phyloP scores from a whole-genome alignment of 2,797 vertebrate species.

The Cyclura pinguis region DNA sequence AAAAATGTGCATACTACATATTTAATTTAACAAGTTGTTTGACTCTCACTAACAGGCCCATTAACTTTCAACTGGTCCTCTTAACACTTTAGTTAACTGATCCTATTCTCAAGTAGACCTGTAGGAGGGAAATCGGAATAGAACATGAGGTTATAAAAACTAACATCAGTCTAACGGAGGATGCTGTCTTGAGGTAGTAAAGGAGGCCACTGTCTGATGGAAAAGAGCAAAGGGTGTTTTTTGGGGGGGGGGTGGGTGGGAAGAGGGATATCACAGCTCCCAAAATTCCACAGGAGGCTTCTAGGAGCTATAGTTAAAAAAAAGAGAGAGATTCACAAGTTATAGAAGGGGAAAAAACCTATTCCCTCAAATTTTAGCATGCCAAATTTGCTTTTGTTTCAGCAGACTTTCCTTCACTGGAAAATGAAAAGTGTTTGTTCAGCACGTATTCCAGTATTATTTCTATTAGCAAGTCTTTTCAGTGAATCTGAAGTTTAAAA shows the following conservation, averaged over 20 bases:
- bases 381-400: constrained; percentile 2
- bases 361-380: constrained; percentile 26
- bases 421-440: neutral
- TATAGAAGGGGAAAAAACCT: constrained; percentile 29
- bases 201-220: neutral
- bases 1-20: neutral
- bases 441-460: neutral
- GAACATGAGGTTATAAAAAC: neutral
- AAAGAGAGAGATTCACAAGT: neutral
- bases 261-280: neutral
- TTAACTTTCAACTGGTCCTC: neutral
- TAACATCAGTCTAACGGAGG: neutral
- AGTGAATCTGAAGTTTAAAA: neutral
- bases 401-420: neutral
- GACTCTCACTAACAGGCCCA: neutral
- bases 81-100: neutral
- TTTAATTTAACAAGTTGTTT: neutral
- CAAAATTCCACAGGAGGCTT: neutral
- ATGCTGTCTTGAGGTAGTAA: neutral
- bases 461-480: neutral
- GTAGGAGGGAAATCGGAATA: neutral
- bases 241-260: no score
- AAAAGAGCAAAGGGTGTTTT: neutral
- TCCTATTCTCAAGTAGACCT: neutral
- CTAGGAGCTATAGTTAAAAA: no score